A percentile compares a stretch with the other conserved stretches of the same genome.
Evolutionary conservation across 2,888 invertebrate species (phyloP).

Genomic region (Oligia fasciuncula): DNA sequence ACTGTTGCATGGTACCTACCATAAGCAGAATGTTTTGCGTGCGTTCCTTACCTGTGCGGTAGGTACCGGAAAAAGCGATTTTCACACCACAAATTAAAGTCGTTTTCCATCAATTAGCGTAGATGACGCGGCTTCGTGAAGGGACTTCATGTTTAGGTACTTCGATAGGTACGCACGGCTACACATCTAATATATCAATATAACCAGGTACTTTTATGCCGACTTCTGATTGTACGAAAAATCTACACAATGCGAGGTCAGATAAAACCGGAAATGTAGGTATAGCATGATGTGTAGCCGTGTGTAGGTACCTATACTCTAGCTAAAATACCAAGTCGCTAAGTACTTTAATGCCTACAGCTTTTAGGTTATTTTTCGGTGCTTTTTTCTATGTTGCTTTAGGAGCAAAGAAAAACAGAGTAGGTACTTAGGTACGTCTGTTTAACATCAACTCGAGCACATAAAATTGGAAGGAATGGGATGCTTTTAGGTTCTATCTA

Average conservation of each 20-base stretch:
- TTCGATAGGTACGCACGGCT: not conserved
- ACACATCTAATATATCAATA: too few species aligned
- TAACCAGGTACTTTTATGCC: too few species aligned
- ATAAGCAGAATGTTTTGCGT: too few species aligned
- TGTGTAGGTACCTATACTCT: not conserved
- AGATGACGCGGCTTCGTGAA: not conserved
- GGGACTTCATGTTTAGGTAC: not conserved
- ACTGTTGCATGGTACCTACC: too few species aligned
- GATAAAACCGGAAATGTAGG: not conserved
- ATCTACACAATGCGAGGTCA: too few species aligned
- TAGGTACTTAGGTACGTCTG: slow-evolving; percentile 22
- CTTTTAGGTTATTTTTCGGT: slow-evolving; percentile 23
- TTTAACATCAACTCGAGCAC: slow-evolving; percentile 34
- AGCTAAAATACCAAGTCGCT: slow-evolving; percentile 1
- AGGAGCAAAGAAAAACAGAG: slow-evolving; percentile 47
- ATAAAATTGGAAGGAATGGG: slow-evolving; percentile 14
- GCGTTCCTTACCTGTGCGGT: too few species aligned
- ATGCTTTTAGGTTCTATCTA: slow-evolving; percentile 7
- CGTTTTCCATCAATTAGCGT: not conserved
- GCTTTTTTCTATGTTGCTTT: slow-evolving; percentile 38
- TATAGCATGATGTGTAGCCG: not conserved
- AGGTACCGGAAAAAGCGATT: too few species aligned
- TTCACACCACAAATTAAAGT: not conserved
- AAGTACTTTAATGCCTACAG: not conserved
- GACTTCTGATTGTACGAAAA: too few species aligned